phyloP scores from a whole-genome alignment of 2,888 invertebrate species.

The Vanessa cardui region DNA sequence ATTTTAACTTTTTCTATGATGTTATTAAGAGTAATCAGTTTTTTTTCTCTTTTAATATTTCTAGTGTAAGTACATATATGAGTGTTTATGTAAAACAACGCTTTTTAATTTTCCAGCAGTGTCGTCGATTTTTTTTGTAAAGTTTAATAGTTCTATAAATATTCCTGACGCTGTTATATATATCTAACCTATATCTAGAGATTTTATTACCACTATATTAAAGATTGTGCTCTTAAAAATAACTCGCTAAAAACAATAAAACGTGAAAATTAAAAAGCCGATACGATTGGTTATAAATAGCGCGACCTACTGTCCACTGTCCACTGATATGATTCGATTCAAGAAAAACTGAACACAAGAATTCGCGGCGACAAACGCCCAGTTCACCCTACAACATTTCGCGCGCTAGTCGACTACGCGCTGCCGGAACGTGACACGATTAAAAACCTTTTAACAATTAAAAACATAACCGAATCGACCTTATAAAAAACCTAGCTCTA shows the following conservation, averaged over 20 bases:
- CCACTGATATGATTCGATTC: conserved; percentile 68
- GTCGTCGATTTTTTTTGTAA: too few relatives aligned
- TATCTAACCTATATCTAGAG: background rate
- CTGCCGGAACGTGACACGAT: conserved; percentile 42
- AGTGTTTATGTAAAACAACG: too few relatives aligned
- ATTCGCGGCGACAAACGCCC: conserved; percentile 64
- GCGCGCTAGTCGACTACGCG: conserved; percentile 72
- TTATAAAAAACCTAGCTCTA: conserved; percentile 25
- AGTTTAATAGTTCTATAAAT: too few relatives aligned
- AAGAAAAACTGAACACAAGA: conserved; percentile 72
- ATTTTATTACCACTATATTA: background rate
- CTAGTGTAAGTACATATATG: too few relatives aligned
- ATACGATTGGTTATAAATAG: conserved; percentile 64
- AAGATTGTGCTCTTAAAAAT: conserved; percentile 8
- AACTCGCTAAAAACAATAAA: conserved; percentile 37
- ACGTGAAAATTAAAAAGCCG: conserved; percentile 39
- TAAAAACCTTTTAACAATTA: conserved; percentile 42
- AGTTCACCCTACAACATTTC: conserved; percentile 74
- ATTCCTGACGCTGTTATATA: too few relatives aligned
- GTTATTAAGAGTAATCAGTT: too few relatives aligned
- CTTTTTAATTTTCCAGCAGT: too few relatives aligned
- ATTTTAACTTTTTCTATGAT: background rate
- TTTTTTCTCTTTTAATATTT: too few relatives aligned
- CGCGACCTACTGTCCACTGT: conserved; percentile 62
- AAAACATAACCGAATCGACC: conserved; percentile 22